Percentiles rank a stretch among this genome's conserved stretches.
Evolutionary conservation across 2,797 vertebrate species (phyloP).

Genomic region (Pelochelys cantorii): DNA sequence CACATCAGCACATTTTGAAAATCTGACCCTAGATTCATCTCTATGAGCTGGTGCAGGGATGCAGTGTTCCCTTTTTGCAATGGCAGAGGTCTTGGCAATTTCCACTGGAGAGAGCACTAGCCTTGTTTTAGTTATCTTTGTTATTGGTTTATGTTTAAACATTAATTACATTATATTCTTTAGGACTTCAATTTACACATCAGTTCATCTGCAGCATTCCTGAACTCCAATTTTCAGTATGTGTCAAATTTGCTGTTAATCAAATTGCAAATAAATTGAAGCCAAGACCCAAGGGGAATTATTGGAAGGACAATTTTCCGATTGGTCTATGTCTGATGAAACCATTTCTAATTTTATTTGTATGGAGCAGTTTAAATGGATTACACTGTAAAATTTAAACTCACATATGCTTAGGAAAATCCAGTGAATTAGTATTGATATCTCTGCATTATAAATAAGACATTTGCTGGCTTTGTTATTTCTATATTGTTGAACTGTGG

Average conservation of each 20-base stretch:
- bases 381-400: background rate
- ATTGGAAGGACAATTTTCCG: background rate
- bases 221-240: constrained; percentile 34
- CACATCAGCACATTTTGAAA: background rate
- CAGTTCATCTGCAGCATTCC: constrained; percentile 42
- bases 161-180: constrained; percentile 39
- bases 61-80: background rate
- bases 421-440: background rate
- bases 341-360: constrained; percentile 23
- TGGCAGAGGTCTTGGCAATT: background rate
- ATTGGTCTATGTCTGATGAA: background rate
- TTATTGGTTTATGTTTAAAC: constrained; percentile 19
- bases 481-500: background rate
- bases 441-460: constrained; percentile 20
- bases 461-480: background rate
- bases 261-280: constrained; percentile 32
- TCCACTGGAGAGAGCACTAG: background rate
- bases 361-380: background rate
- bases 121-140: constrained; percentile 20
- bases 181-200: constrained; percentile 34
- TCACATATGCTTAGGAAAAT: background rate
- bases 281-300: background rate
- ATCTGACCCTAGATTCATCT: background rate
- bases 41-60: background rate
- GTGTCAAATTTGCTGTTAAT: constrained; percentile 26